Evolutionary conservation across 2,888 invertebrate genomes (phyloP).

Genomic region (Sphecodes monilicornis): DNA sequence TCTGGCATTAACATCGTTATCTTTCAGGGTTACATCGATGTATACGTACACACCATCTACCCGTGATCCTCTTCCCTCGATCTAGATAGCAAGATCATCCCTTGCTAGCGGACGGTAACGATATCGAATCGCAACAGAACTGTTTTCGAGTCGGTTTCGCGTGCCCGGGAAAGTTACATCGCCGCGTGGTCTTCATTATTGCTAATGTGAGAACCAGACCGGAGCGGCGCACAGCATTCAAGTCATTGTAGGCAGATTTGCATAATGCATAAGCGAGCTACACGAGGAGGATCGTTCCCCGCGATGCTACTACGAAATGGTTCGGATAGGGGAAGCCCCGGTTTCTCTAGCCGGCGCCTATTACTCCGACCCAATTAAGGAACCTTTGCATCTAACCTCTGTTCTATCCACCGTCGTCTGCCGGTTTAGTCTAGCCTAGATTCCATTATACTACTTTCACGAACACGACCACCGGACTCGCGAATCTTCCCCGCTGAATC

Average conservation of each 20-base stretch:
- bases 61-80: background rate
- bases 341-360: constrained; percentile 19
- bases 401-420: background rate
- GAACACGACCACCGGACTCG: background rate
- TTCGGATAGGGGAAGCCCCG: constrained; percentile 26
- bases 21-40: background rate
- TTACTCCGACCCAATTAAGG: constrained; percentile 31
- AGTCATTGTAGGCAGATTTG: constrained; percentile 56
- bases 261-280: constrained; percentile 58
- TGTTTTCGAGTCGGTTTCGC: background rate
- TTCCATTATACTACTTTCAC: background rate
- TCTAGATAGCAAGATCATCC: background rate
- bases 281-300: constrained; percentile 28
- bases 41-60: background rate
- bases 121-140: background rate
- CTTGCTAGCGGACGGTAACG: background rate
- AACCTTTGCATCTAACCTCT: background rate
- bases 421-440: background rate
- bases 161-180: constrained; percentile 12
- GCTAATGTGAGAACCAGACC: constrained; percentile 59
- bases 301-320: constrained; percentile 38
- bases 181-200: constrained; percentile 42
- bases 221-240: constrained; percentile 24
- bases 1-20: background rate
- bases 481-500: background rate